A percentile compares a stretch with the other conserved stretches of the same genome.
These are phyloP conservation scores for Pseudocheirus occidentalis DNA, from an alignment of 2,797 vertebrate genomes.

Conservation along the genomic window DNA sequence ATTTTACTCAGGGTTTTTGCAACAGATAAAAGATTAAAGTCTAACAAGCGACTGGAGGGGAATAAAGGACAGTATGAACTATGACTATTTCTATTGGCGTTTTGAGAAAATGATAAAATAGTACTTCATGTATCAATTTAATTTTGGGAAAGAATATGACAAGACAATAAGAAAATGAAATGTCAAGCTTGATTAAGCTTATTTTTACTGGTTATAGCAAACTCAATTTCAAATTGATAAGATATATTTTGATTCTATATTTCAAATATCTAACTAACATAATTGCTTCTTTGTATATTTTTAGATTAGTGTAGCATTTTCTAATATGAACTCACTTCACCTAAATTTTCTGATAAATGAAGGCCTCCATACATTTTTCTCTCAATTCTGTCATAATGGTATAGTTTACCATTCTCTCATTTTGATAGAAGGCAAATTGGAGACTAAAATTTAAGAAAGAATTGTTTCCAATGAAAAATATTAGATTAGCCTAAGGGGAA, in stretches of 20 bases:
- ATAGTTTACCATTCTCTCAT: slow-evolving; percentile 37
- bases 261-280: slow-evolving; percentile 75
- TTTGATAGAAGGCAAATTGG: slow-evolving; percentile 57
- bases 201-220: slow-evolving; percentile 79
- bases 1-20: background rate
- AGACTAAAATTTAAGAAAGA: slow-evolving; percentile 34
- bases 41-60: slow-evolving; percentile 56
- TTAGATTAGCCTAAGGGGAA: slow-evolving; percentile 41
- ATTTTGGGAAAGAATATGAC: slow-evolving; percentile 76
- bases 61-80: slow-evolving; percentile 59
- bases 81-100: slow-evolving; percentile 45
- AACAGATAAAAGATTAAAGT: slow-evolving; percentile 50
- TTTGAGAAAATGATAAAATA: slow-evolving; percentile 80
- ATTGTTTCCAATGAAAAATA: slow-evolving; percentile 55
- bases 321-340: slow-evolving; percentile 75
- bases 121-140: slow-evolving; percentile 74
- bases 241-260: slow-evolving; percentile 72
- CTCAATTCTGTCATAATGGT: slow-evolving; percentile 51
- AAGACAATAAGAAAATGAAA: slow-evolving; percentile 83
- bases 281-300: slow-evolving; percentile 68
- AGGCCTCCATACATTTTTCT: slow-evolving; percentile 56
- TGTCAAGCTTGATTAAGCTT: slow-evolving; percentile 81
- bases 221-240: slow-evolving; percentile 80
- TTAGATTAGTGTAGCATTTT: slow-evolving; percentile 70
- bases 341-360: slow-evolving; percentile 69